Conservation (phyloP, 2,113 vertebrate species). For the Mus pahari region DNA sequence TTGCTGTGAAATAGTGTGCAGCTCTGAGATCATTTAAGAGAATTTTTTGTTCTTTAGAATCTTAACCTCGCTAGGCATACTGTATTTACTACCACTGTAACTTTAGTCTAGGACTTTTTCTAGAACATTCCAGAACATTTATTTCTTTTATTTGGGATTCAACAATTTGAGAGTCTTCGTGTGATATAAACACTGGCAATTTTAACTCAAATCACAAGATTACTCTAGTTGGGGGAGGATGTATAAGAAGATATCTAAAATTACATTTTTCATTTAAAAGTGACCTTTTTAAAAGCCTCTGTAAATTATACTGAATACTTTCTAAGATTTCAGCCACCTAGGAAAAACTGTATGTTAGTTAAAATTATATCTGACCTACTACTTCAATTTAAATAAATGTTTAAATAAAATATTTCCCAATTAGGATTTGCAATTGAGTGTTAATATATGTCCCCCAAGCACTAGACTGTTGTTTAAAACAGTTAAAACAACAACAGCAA, state of each 20-base stretch:
- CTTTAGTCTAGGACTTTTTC: constrained; percentile 1
- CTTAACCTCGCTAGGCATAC: background rate
- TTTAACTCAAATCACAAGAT: background rate
- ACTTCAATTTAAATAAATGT: constrained; percentile 40
- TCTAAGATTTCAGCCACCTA: background rate
- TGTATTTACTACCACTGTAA: background rate
- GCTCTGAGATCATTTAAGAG: background rate
- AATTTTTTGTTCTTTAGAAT: accelerated
- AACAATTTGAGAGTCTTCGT: background rate
- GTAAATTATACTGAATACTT: constrained; percentile 23
- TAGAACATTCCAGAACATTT: background rate
- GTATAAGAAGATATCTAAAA: background rate
- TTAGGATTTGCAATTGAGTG: background rate
- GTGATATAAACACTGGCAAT: constrained; percentile 22
- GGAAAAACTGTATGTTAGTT: background rate
- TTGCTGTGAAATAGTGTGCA: background rate
- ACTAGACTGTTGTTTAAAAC: background rate
- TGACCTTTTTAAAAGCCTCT: background rate
- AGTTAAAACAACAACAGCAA: background rate
- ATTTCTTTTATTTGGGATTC: background rate
- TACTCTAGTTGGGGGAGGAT: background rate
- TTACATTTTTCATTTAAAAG: constrained; percentile 48
- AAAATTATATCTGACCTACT: background rate
- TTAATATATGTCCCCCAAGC: background rate
- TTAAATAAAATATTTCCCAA: constrained; percentile 16